Evolutionary conservation across 2,888 invertebrate species (phyloP).

Genomic region (Caenorhabditis sp.): DNA sequence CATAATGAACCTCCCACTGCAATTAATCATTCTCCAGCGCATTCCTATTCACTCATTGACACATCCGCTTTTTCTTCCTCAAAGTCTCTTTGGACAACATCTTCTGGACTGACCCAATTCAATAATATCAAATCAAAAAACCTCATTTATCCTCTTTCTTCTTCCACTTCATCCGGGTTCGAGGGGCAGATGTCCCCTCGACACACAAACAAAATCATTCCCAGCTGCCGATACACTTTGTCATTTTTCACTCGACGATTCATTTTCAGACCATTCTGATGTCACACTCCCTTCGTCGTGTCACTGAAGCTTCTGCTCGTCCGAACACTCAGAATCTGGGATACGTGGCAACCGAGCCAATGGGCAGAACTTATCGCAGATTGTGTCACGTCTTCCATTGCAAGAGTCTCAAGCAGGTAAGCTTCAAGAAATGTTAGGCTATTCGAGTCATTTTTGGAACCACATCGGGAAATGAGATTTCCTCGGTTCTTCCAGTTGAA

Average conservation of each 20-base stretch:
- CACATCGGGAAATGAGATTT: no score
- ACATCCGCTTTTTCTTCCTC: constrained; percentile 51
- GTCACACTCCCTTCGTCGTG: constrained; percentile 72
- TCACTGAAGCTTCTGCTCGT: constrained; percentile 65
- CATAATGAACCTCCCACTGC: constrained; percentile 8
- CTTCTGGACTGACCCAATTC: constrained; percentile 33
- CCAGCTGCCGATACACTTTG: constrained; percentile 34
- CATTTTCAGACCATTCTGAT: constrained; percentile 67
- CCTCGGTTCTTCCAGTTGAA: no score
- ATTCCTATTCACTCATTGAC: constrained; percentile 32
- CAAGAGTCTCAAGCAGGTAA: constrained; percentile 38
- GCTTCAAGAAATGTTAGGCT: background rate
- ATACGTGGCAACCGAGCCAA: constrained; percentile 71
- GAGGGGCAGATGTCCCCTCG: constrained; percentile 38
- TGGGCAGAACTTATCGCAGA: constrained; percentile 70
- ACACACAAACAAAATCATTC: constrained; percentile 24
- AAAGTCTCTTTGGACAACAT: constrained; percentile 26
- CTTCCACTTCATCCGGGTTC: constrained; percentile 10
- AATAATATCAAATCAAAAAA: constrained; percentile 54
- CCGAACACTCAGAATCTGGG: constrained; percentile 65
- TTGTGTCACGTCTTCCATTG: constrained; percentile 72
- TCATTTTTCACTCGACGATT: background rate
- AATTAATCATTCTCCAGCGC: constrained; percentile 35
- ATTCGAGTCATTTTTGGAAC: background rate
- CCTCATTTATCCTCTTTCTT: constrained; percentile 44